Evolutionary conservation across 1,140 invertebrate genomes (phyloP), one percentile per base, ranked within the genome.

Genomic region (Trypoxylus dichotomus): DNA sequence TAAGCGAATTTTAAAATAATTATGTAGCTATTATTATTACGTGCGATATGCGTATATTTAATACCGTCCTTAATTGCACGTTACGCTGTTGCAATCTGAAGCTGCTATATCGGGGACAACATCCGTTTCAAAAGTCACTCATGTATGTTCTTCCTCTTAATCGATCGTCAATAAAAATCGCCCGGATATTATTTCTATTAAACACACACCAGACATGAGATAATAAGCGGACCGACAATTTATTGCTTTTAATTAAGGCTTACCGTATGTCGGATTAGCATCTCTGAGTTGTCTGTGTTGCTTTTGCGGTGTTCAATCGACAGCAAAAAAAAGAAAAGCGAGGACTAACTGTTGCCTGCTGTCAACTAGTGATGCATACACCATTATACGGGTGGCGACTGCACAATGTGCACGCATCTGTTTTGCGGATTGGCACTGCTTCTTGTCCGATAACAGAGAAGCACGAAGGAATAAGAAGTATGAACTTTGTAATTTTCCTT

Each of bases 381-480:
- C 19, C 60, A 68, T 68, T 68, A 68, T 68, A 8, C 27, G 13
- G 19, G 15, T 68, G 60, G 60, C 27, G 60, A 68, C 60, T 68
- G 60, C 60, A 27, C 60, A 68, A 68, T 54, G 60, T 27, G 60
- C 27, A 68, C 60, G 27, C 60, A 68, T 27, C 60, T 68, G 27
- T 68, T 68, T 68, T 68, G 60, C 24, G 21, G 19, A 68, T 3
- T 68, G 60, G 8, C 60, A 19, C 15, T 10, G 24, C 15, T 24
- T 68, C 24, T 24, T 21, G 19, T 54, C 19, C 47, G 47, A 19
- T 19, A 24, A 7, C 3, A 68, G 15, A 29, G 21, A 68, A 68
- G 21, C n/a, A n/a, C n/a, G n/a, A n/a, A n/a, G n/a, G n/a, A n/a
- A n/a, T n/a, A n/a, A n/a, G n/a, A n/a, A n/a, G n/a, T n/a, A n/a